phyloP scores from a whole-genome alignment of 2,888 invertebrate species.

The Drosophila maculinotata region DNA sequence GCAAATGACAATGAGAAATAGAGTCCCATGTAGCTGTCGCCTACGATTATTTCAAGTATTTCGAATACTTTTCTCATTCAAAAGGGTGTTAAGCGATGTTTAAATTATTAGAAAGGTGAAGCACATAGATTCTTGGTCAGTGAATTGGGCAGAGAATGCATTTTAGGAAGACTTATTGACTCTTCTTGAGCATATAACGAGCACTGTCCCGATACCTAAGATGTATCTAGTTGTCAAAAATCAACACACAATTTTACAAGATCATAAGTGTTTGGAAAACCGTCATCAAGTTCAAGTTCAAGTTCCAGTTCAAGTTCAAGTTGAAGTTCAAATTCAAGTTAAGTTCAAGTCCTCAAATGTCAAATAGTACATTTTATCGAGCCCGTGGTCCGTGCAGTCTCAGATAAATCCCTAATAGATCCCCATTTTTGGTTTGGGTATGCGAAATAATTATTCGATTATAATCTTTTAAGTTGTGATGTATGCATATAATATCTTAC shows the following conservation, averaged over 20 bases:
- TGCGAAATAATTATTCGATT: conserved; percentile 11
- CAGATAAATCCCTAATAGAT: background rate
- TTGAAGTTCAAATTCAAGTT: no score
- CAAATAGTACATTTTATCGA: conserved; percentile 3
- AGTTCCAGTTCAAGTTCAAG: no score
- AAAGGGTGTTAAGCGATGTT: conserved; percentile 10
- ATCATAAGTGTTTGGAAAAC: background rate
- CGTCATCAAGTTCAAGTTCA: conserved; percentile 4
- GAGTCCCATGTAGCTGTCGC: conserved; percentile 2
- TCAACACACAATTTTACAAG: background rate
- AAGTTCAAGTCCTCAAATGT: background rate
- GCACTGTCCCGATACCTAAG: conserved; percentile 3
- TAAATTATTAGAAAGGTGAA: conserved; percentile 28
- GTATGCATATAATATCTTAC: conserved; percentile 40
- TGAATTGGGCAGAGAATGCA: conserved; percentile 29
- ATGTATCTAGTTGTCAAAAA: background rate
- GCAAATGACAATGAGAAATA: conserved; percentile 20
- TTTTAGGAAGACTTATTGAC: background rate
- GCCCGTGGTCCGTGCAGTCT: conserved; percentile 11
- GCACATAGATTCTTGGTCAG: conserved; percentile 76
- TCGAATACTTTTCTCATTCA: background rate
- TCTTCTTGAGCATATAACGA: no score
- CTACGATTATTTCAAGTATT: background rate
- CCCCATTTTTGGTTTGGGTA: background rate
- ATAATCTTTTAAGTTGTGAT: conserved; percentile 38